Evolutionary conservation across 2,888 invertebrate species (phyloP), one percentile per base, ranked within the genome.

Genomic region (Gasteruption jaculator): DNA sequence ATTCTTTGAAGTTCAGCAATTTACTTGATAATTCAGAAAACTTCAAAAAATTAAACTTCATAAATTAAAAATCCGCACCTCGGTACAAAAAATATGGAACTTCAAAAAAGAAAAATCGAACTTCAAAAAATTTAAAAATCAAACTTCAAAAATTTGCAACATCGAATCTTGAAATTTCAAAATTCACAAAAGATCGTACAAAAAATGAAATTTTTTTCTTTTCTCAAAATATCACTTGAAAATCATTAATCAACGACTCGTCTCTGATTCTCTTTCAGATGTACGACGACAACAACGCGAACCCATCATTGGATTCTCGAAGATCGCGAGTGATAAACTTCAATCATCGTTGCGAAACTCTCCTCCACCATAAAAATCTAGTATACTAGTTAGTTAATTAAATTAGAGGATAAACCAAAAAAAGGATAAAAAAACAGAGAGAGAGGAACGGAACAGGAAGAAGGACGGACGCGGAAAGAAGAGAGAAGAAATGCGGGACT

Each of bases 331-430:
- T 61, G 61, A 68, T 56, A 60, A 68, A 61, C 61, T 60, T 61
- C 54, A 65, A 66, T 62, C 63, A 60, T 59, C 64, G 60, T 60
- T 58, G 59, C 60, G 60, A 63, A 58, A 60, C 64, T 67, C 66
- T 65, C n/a, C n/a, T n/a, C 63, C 66, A 61, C 60, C 63, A 56
- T 65, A 63, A 65, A 61, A 63, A 65, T 56, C 61, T 68, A 77
- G 79, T 78, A 76, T 78, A 79, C 77, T 78, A 70, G 68, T 61
- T 70, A 79, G 78, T 77, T 79, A 78, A 77, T 76, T 75, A 74
- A n/a, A 78, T 76, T 78, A 79, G 77, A 76, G 74, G 75, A 74
- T 76, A 76, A 74, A 75, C 73, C 76, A 75, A 51, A 49, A 46
- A 50, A 44, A 48, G 21, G 15, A 30, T 5, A n/a, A 50, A 24